Conservation (phyloP, 2,888 invertebrate species). For the Ornithoptera priamus region DNA sequence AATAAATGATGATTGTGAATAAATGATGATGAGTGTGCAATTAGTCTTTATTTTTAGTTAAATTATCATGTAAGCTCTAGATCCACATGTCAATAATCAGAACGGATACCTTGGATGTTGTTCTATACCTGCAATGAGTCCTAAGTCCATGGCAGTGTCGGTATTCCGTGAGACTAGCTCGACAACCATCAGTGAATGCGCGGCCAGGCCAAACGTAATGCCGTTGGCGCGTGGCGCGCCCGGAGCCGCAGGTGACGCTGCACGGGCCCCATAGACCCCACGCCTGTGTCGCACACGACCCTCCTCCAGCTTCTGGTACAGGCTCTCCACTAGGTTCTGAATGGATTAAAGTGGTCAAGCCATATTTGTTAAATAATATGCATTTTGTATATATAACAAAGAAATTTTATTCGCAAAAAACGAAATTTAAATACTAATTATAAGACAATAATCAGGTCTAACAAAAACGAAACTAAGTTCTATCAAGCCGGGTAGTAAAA, state of each 20-base stretch:
- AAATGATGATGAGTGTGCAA: no score
- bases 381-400: no score
- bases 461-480: no score
- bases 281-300: conserved; percentile 83
- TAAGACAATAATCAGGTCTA: no score
- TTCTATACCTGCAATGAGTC: conserved; percentile 63
- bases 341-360: not conserved
- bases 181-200: conserved; percentile 80
- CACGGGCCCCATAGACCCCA: conserved; percentile 93
- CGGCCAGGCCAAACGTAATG: conserved; percentile 74
- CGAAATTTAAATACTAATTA: no score
- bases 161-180: conserved; percentile 78
- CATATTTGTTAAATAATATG: not conserved
- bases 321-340: conserved; percentile 36
- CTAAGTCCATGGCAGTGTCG: conserved; percentile 73
- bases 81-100: no score
- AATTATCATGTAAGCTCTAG: no score
- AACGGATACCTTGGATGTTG: no score
- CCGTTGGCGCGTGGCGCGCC: conserved; percentile 83
- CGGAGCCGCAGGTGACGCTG: conserved; percentile 88
- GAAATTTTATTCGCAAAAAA: no score
- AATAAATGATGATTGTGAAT: no score
- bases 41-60: no score
- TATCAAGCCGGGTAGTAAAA: no score
- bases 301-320: conserved; percentile 50